These are phyloP conservation scores for Antheraea pernyi DNA, from an alignment of 1,140 invertebrate species.

Conservation along the genomic window DNA sequence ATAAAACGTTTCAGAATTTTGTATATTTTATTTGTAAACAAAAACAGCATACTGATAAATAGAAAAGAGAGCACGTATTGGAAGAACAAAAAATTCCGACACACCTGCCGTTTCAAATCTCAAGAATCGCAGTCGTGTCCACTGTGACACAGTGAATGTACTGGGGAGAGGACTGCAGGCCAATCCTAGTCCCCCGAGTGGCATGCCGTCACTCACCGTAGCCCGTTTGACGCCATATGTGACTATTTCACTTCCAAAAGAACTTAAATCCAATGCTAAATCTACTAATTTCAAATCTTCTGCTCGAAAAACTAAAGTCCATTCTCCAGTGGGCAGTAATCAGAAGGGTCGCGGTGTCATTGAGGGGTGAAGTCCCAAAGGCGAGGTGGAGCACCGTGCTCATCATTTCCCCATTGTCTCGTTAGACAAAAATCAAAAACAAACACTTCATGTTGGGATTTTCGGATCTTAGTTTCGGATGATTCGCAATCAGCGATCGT, in stretches of 20 bases:
- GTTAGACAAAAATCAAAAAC: conserved; percentile 79
- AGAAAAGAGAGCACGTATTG: not conserved
- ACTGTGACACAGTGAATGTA: conserved; percentile 53
- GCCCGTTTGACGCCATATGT: conserved; percentile 75
- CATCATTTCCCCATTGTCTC: conserved; percentile 79
- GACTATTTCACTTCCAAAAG: conserved; percentile 38
- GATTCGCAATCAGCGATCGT: conserved; percentile 61
- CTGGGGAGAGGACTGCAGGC: conserved; percentile 47
- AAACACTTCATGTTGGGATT: conserved; percentile 71
- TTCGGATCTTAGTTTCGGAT: conserved; percentile 66
- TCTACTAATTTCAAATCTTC: conserved; percentile 39
- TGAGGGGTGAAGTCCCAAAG: conserved; percentile 74
- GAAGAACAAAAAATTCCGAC: conserved; percentile 13
- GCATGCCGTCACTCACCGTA: conserved; percentile 64
- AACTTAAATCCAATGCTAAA: conserved; percentile 35
- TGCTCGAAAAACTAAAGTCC: conserved; percentile 7
- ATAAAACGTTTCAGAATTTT: no score
- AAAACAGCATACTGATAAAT: no score
- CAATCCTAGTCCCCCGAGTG: conserved; percentile 68
- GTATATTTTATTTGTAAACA: no score
- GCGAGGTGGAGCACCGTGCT: conserved; percentile 63
- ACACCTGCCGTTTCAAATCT: conserved; percentile 36
- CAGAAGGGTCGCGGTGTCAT: conserved; percentile 47
- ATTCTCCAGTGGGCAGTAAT: conserved; percentile 44
- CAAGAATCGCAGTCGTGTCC: conserved; percentile 34